phyloP scores from a whole-genome alignment of 2,888 invertebrate genomes.

The Drosophila subsilvestris region DNA sequence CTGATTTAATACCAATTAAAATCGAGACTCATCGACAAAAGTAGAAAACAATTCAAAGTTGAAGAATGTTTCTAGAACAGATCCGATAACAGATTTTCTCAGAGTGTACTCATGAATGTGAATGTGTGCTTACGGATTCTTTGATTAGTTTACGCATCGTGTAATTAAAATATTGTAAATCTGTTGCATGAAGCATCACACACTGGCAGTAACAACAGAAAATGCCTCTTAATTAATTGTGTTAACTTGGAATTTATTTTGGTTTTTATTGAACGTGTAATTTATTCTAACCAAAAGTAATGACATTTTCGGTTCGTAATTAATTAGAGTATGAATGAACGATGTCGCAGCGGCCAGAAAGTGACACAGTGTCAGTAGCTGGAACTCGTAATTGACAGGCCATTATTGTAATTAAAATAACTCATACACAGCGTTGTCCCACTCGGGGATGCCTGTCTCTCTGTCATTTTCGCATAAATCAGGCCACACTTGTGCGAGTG shows the following conservation, averaged over 20 bases:
- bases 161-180: conserved; percentile 67
- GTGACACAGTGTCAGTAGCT: conserved; percentile 53
- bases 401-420: conserved; percentile 80
- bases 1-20: background rate
- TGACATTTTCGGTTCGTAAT: conserved; percentile 51
- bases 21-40: background rate
- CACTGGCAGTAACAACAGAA: conserved; percentile 26
- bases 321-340: conserved; percentile 49
- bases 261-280: background rate
- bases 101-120: background rate
- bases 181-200: conserved; percentile 47
- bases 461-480: conserved; percentile 58
- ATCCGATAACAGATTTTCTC: background rate
- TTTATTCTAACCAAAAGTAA: conserved; percentile 34
- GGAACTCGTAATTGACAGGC: conserved; percentile 70
- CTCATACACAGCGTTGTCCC: conserved; percentile 60
- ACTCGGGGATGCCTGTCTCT: conserved; percentile 34
- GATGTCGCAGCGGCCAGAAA: conserved; percentile 34
- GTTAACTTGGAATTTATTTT: conserved; percentile 6
- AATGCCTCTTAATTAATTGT: conserved; percentile 46
- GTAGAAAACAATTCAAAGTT: background rate
- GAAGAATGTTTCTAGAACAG: background rate
- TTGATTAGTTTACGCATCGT: conserved; percentile 68
- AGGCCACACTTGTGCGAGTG: conserved; percentile 49
- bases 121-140: conserved; percentile 33